A percentile compares a stretch with the other conserved stretches of the same genome.
Evolutionary conservation across 1,140 invertebrate species (phyloP).

Genomic region (Charaxes varanes): DNA sequence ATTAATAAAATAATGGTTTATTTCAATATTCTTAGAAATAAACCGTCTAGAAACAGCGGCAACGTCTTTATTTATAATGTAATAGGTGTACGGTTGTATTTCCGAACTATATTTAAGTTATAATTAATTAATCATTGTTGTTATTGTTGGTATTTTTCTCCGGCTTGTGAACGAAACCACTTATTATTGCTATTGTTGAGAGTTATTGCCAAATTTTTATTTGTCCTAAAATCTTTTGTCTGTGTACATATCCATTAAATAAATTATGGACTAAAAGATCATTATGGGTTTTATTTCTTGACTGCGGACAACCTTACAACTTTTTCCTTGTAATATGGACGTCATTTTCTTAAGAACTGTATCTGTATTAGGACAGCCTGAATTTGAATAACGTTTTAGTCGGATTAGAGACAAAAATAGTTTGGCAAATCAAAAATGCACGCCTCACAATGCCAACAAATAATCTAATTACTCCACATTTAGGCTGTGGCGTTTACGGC

Average conservation of each 20-base stretch:
- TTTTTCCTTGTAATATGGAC: too few relatives aligned
- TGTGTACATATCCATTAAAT: slow-evolving; percentile 72
- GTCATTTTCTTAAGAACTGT: too few relatives aligned
- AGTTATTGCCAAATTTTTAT: slow-evolving; percentile 70
- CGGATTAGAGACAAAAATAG: too few relatives aligned
- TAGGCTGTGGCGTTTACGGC: too few relatives aligned
- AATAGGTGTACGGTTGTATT: slow-evolving; percentile 28
- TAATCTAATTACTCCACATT: slow-evolving; percentile 9
- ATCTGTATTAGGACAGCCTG: too few relatives aligned
- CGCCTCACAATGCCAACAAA: too few relatives aligned
- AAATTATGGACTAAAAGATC: slow-evolving; percentile 69
- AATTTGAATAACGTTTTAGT: too few relatives aligned
- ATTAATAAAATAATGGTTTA: too few relatives aligned
- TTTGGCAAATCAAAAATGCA: too few relatives aligned
- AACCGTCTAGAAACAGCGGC: too few relatives aligned
- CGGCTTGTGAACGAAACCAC: slow-evolving; percentile 52
- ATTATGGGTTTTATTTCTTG: slow-evolving; percentile 30
- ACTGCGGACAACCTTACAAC: too few relatives aligned
- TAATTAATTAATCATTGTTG: slow-evolving; percentile 53
- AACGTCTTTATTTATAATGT: slow-evolving; percentile 25
- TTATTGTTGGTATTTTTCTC: slow-evolving; percentile 62
- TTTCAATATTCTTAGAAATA: too few relatives aligned
- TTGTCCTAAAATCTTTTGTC: slow-evolving; percentile 63
- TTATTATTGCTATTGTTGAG: slow-evolving; percentile 66
- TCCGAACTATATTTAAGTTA: slow-evolving; percentile 50